Evolutionary conservation across 1,140 invertebrate species (phyloP).

Genomic region (Neodiprion pinetum): DNA sequence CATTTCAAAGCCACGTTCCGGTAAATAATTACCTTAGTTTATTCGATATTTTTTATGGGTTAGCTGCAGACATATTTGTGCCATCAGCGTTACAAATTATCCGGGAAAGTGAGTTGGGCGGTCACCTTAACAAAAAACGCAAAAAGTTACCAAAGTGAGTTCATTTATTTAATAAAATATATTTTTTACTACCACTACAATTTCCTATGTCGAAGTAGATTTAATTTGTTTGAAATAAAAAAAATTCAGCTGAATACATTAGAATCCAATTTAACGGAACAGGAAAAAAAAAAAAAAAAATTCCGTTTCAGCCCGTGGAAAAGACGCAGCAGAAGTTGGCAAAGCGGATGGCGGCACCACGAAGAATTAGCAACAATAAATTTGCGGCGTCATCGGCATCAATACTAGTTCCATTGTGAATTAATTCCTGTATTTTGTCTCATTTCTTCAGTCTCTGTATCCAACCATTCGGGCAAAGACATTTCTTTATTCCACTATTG

Average conservation of each 20-base stretch:
- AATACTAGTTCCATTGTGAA: slow-evolving; percentile 11
- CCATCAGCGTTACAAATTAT: slow-evolving; percentile 60
- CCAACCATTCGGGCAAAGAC: too few relatives aligned
- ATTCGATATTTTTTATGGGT: not conserved
- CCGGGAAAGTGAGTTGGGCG: slow-evolving; percentile 51
- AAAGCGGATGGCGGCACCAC: slow-evolving; percentile 49
- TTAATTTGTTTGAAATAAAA: not conserved
- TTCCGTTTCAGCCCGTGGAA: slow-evolving; percentile 46
- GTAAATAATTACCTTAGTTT: too few relatives aligned
- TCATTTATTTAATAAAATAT: not conserved
- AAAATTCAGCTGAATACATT: not conserved
- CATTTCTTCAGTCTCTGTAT: too few relatives aligned
- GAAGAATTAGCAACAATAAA: slow-evolving; percentile 37
- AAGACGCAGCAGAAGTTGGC: slow-evolving; percentile 55
- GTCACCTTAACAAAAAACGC: slow-evolving; percentile 51
- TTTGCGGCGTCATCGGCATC: slow-evolving; percentile 49
- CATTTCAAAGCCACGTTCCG: not conserved
- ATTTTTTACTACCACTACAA: too few relatives aligned
- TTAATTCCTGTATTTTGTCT: too few relatives aligned
- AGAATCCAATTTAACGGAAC: not conserved
- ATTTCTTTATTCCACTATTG: too few relatives aligned
- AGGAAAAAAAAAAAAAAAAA: not conserved
- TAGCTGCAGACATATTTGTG: slow-evolving; percentile 50
- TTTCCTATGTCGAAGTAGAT: not conserved
- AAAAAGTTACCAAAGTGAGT: slow-evolving; percentile 59